Base-by-base conservation (phyloP, 2,797 vertebrate genomes). In the Borostomias antarcticus region DNA sequence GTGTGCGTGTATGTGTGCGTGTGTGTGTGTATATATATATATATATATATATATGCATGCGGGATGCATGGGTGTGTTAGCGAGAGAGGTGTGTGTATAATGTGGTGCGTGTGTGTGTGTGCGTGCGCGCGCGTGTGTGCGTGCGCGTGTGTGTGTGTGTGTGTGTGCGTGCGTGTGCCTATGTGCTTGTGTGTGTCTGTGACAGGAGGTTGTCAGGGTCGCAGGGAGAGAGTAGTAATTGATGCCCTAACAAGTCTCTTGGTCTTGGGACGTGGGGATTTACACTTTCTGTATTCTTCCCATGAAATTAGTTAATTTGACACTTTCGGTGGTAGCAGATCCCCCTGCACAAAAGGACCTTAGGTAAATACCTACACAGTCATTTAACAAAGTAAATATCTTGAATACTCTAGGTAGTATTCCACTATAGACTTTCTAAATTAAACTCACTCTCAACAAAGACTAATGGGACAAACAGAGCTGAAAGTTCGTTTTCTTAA, bases 361-460 rank as follows among this genome's bases (percentile, higher is more conserved):
- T 72, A 56, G 53, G 29, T 56, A 30, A 56, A 56, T 37, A 58
- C 32, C 13, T 17, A 58, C 28, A 74, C 78, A 71, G 58, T 66
- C 73, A 77, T 82, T 82, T 72, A 78, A 66, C 64, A 69, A 70
- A 66, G 60, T 80, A 82, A 52, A 83, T 79, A 78, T 82, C 68
- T 73, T 63, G 64, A 81, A 73, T 74, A 77, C 74, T 47, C 56
- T 19, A 17, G 71, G 59, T 68, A 48, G 45, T 67, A 74, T 79
- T 70, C 72, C 64, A 68, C 28, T 63, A 72, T 70, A 63, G 75
- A 60, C 80, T 86, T 86, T 84, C 61, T 85, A 69, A 84, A 81
- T 79, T 78, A 76, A 67, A 81, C 85, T 84, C 73, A 73, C 78
- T 78, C 71, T 80, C 82, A 85, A 88, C 60, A 69, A 71, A 82